These are phyloP conservation scores for Strix uralensis DNA, from an alignment of 2,113 vertebrate species.

Conservation along the genomic window DNA sequence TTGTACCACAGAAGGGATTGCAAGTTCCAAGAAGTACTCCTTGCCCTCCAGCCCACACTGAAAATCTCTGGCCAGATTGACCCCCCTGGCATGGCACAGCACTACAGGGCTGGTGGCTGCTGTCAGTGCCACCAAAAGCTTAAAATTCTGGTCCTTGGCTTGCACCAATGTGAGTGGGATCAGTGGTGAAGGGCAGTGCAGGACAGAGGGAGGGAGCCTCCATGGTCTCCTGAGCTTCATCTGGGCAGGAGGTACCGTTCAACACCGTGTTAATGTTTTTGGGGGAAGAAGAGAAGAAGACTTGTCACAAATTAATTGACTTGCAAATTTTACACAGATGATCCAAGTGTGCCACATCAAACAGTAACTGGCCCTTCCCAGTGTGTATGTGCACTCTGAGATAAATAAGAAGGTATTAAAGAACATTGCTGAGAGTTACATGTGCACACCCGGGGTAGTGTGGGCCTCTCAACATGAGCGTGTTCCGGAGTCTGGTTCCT, in stretches of 20 bases:
- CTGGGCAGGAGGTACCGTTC: not conserved
- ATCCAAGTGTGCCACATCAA: not conserved
- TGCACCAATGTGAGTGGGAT: not conserved
- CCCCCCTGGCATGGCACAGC: not conserved
- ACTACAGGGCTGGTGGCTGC: not conserved
- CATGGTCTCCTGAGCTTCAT: not conserved
- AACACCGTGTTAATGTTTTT: not conserved
- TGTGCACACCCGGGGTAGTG: fast-evolving
- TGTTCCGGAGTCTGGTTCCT: not conserved
- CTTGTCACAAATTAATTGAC: not conserved
- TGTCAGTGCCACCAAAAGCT: not conserved
- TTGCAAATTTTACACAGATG: not conserved
- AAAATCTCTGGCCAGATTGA: not conserved
- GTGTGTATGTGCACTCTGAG: not conserved
- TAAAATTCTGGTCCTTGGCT: not conserved
- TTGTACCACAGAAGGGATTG: not conserved
- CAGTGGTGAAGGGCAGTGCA: not conserved
- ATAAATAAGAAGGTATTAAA: not conserved
- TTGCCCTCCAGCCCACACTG: not conserved
- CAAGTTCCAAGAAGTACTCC: not conserved
- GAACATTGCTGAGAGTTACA: not conserved
- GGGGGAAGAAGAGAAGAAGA: not conserved
- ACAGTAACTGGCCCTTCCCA: not conserved
- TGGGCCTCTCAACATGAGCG: fast-evolving
- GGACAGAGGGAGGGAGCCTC: not conserved